These are phyloP conservation scores for Poeciliopsis retropinna DNA, from an alignment of 2,113 vertebrate genomes.

Conservation along the genomic window DNA sequence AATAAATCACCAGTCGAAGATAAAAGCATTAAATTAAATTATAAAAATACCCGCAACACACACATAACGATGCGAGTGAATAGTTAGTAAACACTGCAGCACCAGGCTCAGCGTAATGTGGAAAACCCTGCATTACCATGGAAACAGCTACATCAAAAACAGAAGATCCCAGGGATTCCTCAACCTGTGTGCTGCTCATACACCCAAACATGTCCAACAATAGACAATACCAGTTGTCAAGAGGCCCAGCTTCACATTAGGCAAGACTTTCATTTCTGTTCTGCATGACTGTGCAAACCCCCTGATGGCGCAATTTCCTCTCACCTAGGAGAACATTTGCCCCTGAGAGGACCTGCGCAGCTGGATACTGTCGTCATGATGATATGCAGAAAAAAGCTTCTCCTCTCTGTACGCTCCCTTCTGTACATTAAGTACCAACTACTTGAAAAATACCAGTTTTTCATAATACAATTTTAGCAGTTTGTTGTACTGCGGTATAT, in stretches of 20 bases:
- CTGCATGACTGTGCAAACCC: constrained; percentile 8
- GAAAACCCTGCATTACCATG: constrained; percentile 64
- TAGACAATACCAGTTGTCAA: constrained; percentile 18
- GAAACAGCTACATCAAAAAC: constrained; percentile 61
- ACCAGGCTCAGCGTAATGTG: constrained; percentile 37
- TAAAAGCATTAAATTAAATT: not conserved
- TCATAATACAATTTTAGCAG: too few relatives aligned
- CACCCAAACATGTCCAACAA: constrained; percentile 11
- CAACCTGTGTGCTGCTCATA: constrained; percentile 40
- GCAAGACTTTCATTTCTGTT: constrained; percentile 32
- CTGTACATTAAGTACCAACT: too few relatives aligned
- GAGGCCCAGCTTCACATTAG: constrained; percentile 13
- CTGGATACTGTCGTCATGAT: not conserved
- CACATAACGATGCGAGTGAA: constrained; percentile 31
- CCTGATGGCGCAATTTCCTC: constrained; percentile 10
- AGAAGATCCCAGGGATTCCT: constrained; percentile 75
- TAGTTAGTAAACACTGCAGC: constrained; percentile 24
- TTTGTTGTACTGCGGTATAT: too few relatives aligned
- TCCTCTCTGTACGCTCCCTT: not conserved
- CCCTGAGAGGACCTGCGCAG: not conserved
- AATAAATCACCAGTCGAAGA: constrained; percentile 6
- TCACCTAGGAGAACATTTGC: not conserved
- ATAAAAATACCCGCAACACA: not conserved
- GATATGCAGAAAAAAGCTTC: not conserved
- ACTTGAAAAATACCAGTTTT: too few relatives aligned